Evolutionary conservation across 2,888 invertebrate genomes (phyloP).

Genomic region (Plagodis dolabraria): DNA sequence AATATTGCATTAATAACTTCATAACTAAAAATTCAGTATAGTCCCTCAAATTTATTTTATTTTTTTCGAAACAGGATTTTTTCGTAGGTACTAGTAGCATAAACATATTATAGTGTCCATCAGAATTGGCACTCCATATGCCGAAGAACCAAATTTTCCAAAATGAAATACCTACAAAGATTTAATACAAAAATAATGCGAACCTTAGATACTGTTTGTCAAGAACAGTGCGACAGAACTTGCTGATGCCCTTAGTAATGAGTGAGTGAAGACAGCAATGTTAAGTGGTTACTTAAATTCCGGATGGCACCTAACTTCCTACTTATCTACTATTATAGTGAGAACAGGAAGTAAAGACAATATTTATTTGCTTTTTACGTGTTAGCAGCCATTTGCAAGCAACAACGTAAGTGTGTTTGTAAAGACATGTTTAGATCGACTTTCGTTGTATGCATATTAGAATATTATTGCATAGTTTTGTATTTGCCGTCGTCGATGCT

Average conservation of each 20-base stretch:
- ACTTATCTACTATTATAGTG: conserved; percentile 35
- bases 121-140: too few species aligned
- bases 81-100: too few species aligned
- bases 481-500: neutral
- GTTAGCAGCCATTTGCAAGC: conserved; percentile 22
- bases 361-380: conserved; percentile 33
- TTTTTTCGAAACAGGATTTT: too few species aligned
- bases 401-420: conserved; percentile 13
- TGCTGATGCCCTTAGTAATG: conserved; percentile 21
- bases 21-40: too few species aligned
- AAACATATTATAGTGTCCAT: too few species aligned
- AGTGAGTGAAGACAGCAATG: conserved; percentile 35
- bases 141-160: too few species aligned
- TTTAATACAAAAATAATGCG: too few species aligned
- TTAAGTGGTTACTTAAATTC: conserved; percentile 36
- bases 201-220: conserved; percentile 9
- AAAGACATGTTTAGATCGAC: too few species aligned
- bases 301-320: conserved; percentile 36
- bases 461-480: neutral
- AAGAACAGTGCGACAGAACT: neutral
- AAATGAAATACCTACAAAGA: too few species aligned
- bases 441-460: neutral
- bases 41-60: too few species aligned
- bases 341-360: conserved; percentile 36
- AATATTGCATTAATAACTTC: too few species aligned